phyloP scores from a whole-genome alignment of 53 echinoderm and acorn worm species.

The Actinopyga echinites region DNA sequence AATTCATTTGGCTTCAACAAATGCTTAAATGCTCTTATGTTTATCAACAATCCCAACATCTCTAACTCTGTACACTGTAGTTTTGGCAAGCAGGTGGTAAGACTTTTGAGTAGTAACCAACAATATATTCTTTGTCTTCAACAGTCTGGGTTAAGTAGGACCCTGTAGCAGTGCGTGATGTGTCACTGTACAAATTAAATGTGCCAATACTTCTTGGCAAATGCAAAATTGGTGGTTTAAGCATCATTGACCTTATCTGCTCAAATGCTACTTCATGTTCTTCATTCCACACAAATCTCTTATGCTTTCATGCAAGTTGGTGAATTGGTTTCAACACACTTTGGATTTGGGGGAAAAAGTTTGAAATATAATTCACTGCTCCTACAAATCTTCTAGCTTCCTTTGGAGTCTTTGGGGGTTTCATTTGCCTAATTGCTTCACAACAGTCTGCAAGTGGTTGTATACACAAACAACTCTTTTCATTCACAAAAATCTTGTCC shows the following conservation, averaged over 20 bases:
- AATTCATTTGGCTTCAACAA: background rate
- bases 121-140: conserved; percentile 5
- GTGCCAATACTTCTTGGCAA: background rate
- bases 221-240: background rate
- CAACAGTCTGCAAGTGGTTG: conserved; percentile 23
- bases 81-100: conserved; percentile 21
- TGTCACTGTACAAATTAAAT: conserved; percentile 14
- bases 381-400: no score
- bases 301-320: conserved; percentile 20
- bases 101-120: conserved; percentile 48
- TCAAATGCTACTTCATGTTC: conserved; percentile 33
- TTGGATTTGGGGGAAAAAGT: conserved; percentile 29
- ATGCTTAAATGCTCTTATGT: conserved; percentile 39
- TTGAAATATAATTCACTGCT: conserved; percentile 31
- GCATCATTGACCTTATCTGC: conserved; percentile 28
- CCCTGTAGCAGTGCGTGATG: conserved; percentile 35
- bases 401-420: background rate
- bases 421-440: background rate
- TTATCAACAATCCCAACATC: conserved; percentile 35
- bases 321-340: conserved; percentile 22
- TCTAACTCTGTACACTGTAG: conserved; percentile 49
- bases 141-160: conserved; percentile 38
- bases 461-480: conserved; percentile 15
- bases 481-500: background rate
- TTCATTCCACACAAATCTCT: conserved; percentile 5